Percentiles rank a stretch among this genome's conserved stretches.
phyloP scores from a whole-genome alignment of 92 coral and sea anemone species.

The Porites divaricata region DNA sequence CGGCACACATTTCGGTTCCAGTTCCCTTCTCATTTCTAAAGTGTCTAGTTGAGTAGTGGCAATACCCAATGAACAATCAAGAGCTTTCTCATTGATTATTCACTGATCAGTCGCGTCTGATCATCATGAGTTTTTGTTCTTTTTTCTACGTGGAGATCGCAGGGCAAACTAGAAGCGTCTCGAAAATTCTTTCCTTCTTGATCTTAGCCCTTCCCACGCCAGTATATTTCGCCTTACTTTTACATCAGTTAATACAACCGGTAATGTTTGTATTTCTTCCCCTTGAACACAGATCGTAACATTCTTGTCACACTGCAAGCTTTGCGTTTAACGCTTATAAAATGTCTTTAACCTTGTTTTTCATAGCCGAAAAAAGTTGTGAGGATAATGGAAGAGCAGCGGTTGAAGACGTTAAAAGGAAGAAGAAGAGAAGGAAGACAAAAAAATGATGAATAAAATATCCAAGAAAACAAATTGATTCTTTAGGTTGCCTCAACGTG shows the following conservation, averaged over 20 bases:
- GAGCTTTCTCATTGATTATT: no score
- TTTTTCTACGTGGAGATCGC: no score
- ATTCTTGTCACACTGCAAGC: no score
- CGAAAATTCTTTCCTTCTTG: no score
- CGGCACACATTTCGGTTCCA: no score
- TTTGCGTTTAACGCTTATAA: neutral
- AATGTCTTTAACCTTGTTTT: neutral
- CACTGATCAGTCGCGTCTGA: no score
- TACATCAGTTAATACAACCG: neutral
- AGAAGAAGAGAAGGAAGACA: constrained; percentile 31
- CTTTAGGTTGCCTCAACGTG: no score
- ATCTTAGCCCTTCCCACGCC: neutral
- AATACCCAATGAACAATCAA: no score
- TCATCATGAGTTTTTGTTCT: no score
- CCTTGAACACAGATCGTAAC: neutral
- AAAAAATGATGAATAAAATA: neutral
- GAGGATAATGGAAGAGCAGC: constrained; percentile 39
- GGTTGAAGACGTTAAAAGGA: constrained; percentile 34
- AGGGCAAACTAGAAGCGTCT: no score
- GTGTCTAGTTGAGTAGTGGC: no score
- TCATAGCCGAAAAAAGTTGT: neutral
- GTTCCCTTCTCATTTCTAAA: no score
- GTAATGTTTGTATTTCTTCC: neutral
- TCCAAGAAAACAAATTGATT: neutral
- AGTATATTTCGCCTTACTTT: neutral